Evolutionary conservation across 2,113 vertebrate species (phyloP).

Genomic region (Lepisosteus osseus): DNA sequence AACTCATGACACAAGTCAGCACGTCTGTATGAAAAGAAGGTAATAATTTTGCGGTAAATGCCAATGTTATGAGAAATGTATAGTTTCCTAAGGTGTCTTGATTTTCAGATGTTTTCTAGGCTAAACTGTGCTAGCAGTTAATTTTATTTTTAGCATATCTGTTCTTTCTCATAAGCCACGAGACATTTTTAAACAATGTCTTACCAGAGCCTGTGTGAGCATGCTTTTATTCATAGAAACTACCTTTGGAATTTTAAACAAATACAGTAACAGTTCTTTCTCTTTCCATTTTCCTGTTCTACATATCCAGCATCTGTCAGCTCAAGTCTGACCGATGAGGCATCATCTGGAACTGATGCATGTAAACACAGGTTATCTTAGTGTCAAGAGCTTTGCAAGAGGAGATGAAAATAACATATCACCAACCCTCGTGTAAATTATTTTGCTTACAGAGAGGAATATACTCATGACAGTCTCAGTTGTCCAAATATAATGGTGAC

Average conservation of each 20-base stretch:
- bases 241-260: too few relatives aligned
- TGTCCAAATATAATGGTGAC: too few relatives aligned
- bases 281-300: slow-evolving; percentile 32
- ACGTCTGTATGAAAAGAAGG: too few relatives aligned
- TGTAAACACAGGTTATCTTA: slow-evolving; percentile 12
- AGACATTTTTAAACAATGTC: background rate
- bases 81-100: too few relatives aligned
- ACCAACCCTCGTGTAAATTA: slow-evolving; percentile 22
- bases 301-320: slow-evolving; percentile 21
- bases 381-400: background rate
- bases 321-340: slow-evolving; percentile 2
- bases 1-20: too few relatives aligned
- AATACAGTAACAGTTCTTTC: background rate
- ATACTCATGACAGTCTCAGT: too few relatives aligned
- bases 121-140: too few relatives aligned
- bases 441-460: too few relatives aligned
- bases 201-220: slow-evolving; percentile 31
- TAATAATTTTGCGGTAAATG: too few relatives aligned
- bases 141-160: slow-evolving; percentile 33
- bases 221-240: slow-evolving; percentile 47
- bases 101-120: too few relatives aligned
- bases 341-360: slow-evolving; percentile 7
- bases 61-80: too few relatives aligned
- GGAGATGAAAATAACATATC: slow-evolving; percentile 25
- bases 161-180: slow-evolving; percentile 18